Base-by-base conservation (phyloP, 1,140 invertebrate genomes). In the Wasmannia auropunctata region DNA sequence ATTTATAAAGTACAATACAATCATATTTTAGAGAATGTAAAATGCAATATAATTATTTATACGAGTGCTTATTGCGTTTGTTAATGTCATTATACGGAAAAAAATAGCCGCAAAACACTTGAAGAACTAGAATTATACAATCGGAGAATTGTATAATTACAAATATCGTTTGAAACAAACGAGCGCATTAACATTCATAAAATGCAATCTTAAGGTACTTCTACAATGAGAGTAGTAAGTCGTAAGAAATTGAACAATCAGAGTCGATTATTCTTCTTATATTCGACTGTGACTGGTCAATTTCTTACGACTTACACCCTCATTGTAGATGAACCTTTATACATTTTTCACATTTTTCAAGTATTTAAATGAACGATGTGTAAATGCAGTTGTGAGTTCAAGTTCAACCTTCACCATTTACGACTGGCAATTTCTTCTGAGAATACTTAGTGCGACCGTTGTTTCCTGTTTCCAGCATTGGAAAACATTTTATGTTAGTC, bases 381-480 rank as follows among this genome's bases (percentile, higher is more conserved):
- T 22, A 54, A 34, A 34, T 72, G 8, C 16, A 62, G 10, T 16
- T 14, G 16, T 25, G 6, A 40, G 10, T 6, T 25, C 6, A 10
- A 56, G 10, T n/a, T n/a, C n/a, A n/a, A n/a, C 8, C 14, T 46
- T 46, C 16, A 46, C 40, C 1, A 28, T 28, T 62, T 37, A 28
- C 6, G n/a, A 37, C 31, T 25, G 1, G 16, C 25, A 1, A 43
- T 76, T 62, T 76, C 34, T 62, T 43, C 19, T 8, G 19, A 62
- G 74, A 76, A 76, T 10, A 62, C 19, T 58, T 74, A 74, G 3
- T 19, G n/a, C 0, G n/a, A 3, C n/a, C 14, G 34, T 51, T 56
- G 51, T 76, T 76, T 76, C 22, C 22, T 40, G 54, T 62, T 62
- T 76, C 25, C 16, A 37, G 74, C 62, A 76, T 76, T 76, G 54